phyloP scores from a whole-genome alignment of 2,797 vertebrate genomes.

The Hypotaenidia okinawae region DNA sequence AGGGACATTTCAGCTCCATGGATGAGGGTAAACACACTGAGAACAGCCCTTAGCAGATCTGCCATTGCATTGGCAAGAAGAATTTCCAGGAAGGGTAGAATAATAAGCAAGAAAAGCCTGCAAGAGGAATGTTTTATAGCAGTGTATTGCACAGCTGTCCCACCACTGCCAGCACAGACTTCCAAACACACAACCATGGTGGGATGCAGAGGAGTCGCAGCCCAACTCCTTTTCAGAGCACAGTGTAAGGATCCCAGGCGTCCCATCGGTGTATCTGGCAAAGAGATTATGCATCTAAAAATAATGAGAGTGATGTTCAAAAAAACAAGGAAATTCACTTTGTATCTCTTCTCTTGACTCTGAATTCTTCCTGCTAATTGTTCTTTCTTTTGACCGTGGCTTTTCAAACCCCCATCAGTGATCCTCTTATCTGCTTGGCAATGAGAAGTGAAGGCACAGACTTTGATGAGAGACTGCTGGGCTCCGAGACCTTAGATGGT shows the following conservation, averaged over 20 bases:
- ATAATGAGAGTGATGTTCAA: background rate
- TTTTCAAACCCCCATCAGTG: background rate
- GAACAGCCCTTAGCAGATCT: background rate
- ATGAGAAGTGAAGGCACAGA: background rate
- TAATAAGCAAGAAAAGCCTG: background rate
- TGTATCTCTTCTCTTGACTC: background rate
- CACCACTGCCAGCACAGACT: background rate
- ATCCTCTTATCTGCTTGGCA: background rate
- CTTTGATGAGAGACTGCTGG: background rate
- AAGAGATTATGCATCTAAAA: background rate
- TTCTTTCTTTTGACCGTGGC: background rate
- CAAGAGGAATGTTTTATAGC: background rate
- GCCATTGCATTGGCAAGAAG: background rate
- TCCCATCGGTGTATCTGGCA: background rate
- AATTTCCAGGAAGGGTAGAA: background rate
- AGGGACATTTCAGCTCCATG: background rate
- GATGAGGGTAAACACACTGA: background rate
- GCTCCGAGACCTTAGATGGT: background rate
- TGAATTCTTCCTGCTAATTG: background rate
- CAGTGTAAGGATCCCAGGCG: fast-evolving
- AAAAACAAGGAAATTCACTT: background rate
- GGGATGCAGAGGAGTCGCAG: background rate
- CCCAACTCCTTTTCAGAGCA: background rate
- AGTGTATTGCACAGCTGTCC: background rate
- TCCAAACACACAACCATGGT: background rate